These are phyloP conservation scores for Alosa sapidissima DNA, from an alignment of 2,797 vertebrate species.

Conservation along the genomic window DNA sequence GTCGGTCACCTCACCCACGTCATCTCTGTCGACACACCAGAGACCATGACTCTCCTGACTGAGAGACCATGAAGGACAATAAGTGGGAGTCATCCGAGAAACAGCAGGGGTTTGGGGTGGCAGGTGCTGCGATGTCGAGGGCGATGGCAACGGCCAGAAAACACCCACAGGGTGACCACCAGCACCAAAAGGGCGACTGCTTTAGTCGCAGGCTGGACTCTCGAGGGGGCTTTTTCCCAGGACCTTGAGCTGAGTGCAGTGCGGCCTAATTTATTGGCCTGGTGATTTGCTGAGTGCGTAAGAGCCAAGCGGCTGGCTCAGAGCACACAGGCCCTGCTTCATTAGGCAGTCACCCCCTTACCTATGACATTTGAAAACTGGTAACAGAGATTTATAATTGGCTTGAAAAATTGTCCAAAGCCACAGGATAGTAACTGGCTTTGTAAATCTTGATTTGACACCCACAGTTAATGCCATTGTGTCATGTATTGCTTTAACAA, in stretches of 20 bases:
- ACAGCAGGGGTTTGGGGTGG: conserved; percentile 38
- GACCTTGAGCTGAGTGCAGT: conserved; percentile 58
- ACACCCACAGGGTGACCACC: conserved; percentile 48
- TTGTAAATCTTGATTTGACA: conserved; percentile 53
- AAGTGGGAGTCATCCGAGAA: conserved; percentile 46
- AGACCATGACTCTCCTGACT: too few species aligned
- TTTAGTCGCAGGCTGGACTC: conserved; percentile 41
- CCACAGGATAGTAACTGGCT: conserved; percentile 42
- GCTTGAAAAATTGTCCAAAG: conserved; percentile 66
- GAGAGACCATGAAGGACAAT: conserved; percentile 58
- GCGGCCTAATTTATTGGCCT: conserved; percentile 52
- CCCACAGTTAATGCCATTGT: background rate
- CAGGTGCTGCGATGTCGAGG: conserved; percentile 41
- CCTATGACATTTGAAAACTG: conserved; percentile 77
- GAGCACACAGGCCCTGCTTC: conserved; percentile 66
- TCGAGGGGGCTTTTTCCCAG: conserved; percentile 58
- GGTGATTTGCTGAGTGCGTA: conserved; percentile 50
- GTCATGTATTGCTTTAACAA: background rate
- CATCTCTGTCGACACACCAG: conserved; percentile 35
- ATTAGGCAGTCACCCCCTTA: conserved; percentile 73
- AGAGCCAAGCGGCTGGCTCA: conserved; percentile 56
- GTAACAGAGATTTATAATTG: conserved; percentile 69
- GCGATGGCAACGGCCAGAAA: conserved; percentile 48
- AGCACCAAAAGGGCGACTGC: conserved; percentile 59
- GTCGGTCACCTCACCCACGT: background rate